These are phyloP conservation scores for Shargacucullia verbasci DNA, from an alignment of 2,888 invertebrate species.

Conservation along the genomic window DNA sequence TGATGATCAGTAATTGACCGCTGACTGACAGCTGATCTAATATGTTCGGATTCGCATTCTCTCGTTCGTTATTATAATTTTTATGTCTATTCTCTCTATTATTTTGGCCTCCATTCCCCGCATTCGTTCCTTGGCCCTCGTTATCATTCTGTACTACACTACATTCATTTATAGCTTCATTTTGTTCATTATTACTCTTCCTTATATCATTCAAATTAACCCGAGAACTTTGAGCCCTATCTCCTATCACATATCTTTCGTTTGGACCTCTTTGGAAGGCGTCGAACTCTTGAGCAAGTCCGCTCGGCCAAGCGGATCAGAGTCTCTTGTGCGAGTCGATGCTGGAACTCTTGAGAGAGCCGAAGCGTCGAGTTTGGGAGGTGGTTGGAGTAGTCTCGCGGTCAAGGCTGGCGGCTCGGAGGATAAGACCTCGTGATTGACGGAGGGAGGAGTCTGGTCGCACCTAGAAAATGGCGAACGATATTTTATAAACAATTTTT, in stretches of 20 bases:
- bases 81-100: slow-evolving; percentile 66
- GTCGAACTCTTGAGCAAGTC: slow-evolving; percentile 62
- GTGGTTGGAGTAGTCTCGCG: slow-evolving; percentile 72
- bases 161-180: slow-evolving; percentile 39
- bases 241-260: slow-evolving; percentile 47
- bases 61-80: slow-evolving; percentile 73
- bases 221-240: slow-evolving; percentile 51
- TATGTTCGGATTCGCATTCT: slow-evolving; percentile 65
- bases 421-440: slow-evolving; percentile 81
- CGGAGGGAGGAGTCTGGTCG: slow-evolving; percentile 69
- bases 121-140: slow-evolving; percentile 34
- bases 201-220: slow-evolving; percentile 37
- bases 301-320: slow-evolving; percentile 80
- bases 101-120: slow-evolving; percentile 54
- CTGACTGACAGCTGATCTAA: slow-evolving; percentile 65
- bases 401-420: slow-evolving; percentile 85
- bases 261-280: slow-evolving; percentile 54
- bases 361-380: slow-evolving; percentile 72
- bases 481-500: too few relatives aligned
- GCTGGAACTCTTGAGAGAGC: slow-evolving; percentile 82
- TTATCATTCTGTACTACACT: slow-evolving; percentile 39
- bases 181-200: slow-evolving; percentile 34
- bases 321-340: slow-evolving; percentile 84
- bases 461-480: slow-evolving; percentile 66
- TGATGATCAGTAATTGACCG: slow-evolving; percentile 80